These are phyloP conservation scores for Dendronephthya gigantea DNA, from an alignment of 64 coral and sea anemone species.

Conservation along the genomic window DNA sequence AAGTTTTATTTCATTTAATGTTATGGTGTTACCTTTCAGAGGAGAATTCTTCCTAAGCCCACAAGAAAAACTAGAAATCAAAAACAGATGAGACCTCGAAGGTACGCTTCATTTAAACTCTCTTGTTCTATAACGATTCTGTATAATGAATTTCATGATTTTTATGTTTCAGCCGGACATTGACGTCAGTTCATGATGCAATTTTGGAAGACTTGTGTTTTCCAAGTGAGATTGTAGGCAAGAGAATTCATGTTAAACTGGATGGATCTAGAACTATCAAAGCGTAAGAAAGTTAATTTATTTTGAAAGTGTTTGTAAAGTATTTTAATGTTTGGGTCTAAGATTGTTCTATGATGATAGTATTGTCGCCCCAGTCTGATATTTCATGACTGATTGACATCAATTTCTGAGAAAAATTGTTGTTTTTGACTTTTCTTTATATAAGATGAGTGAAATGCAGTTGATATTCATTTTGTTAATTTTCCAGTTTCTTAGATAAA, in stretches of 20 bases:
- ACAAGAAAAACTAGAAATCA: constrained; percentile 86
- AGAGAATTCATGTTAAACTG: constrained; percentile 68
- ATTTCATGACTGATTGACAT: constrained; percentile 41
- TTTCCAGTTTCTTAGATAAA: constrained; percentile 82
- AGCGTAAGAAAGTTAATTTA: constrained; percentile 54
- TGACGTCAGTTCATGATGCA: constrained; percentile 88
- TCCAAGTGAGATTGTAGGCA: constrained; percentile 98
- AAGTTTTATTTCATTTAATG: too few relatives aligned
- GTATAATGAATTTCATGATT: background rate
- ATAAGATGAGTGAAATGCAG: too few relatives aligned
- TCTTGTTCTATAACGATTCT: too few relatives aligned
- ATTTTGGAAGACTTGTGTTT: constrained; percentile 90
- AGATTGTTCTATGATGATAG: constrained; percentile 20
- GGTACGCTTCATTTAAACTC: constrained; percentile 23
- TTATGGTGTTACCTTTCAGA: constrained; percentile 30
- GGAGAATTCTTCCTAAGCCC: constrained; percentile 74
- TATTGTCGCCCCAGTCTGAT: constrained; percentile 71
- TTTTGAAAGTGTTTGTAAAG: background rate
- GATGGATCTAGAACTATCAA: constrained; percentile 84
- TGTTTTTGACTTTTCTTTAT: too few relatives aligned
- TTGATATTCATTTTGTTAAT: background rate
- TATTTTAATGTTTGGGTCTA: too few relatives aligned
- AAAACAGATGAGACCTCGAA: constrained; percentile 89
- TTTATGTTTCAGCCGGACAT: constrained; percentile 52
- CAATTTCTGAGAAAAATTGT: background rate